Base-by-base conservation (phyloP, 92 coral and sea anemone genomes). In the Phymanthus crucifer region DNA sequence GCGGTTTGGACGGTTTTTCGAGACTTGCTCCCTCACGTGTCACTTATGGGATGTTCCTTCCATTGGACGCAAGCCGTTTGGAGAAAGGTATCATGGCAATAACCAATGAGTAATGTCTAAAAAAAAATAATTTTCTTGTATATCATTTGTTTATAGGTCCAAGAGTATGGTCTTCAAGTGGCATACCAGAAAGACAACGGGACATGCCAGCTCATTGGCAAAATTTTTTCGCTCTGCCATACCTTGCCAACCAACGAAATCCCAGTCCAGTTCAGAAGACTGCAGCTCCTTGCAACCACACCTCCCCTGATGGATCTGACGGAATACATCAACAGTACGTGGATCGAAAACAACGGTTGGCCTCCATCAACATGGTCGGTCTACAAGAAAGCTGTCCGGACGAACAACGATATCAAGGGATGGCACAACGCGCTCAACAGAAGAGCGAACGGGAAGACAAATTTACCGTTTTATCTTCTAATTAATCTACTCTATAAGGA, bases 311-410 rank as follows among this genome's bases (percentile, higher is more conserved):
- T 1, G 5, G 19, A 31, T 3, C 52, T 71, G 4, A 50, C 46
- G 0, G 23, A 37, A 1, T 71, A 71, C 48, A 32, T 84, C 6
- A 52, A 67, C 18, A 35, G 67, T 21, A 83, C 50, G 2, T 77
- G 87, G 87, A 67, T 83, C 29, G 31, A 29, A 19, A 50, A 71
- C 3, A 38, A 32, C 36, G 58, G 34, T 70, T 83, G 87, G 87
- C 87, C 87, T 27, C 87, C 83, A 0, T 65, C 66, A 36, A 32
- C 68, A 26, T 83, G 87, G 87, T 21, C 57, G 31, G 87, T 83
- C 17, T 83, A 54, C 32, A 27, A 37, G 48, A 61, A 32, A 14
- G 54, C 83, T 0, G 65, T 83, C 36, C 74, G 87, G 19, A 83
- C 83, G 3, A 83, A 83, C 70, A 77, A 83, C 34, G 70, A 77